Evolutionary conservation across 2,797 vertebrate species (phyloP).

Genomic region (Neomorphus geoffroyi): DNA sequence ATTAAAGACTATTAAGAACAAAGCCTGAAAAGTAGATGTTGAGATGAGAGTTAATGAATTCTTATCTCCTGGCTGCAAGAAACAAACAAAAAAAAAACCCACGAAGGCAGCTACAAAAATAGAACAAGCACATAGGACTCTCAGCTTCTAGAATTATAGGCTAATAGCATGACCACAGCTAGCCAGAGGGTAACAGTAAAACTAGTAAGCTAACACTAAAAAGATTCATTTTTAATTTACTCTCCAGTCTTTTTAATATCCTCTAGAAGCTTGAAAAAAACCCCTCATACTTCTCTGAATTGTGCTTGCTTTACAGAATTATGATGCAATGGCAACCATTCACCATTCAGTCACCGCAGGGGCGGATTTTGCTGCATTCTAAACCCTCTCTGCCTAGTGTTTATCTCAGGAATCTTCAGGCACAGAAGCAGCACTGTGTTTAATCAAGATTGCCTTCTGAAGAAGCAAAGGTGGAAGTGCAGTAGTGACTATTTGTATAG

Average conservation of each 20-base stretch:
- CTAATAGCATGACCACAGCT: background rate
- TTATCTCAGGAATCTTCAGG: background rate
- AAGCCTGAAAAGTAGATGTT: background rate
- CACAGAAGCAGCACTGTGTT: background rate
- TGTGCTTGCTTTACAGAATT: background rate
- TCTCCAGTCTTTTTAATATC: background rate
- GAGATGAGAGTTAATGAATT: slow-evolving; percentile 25
- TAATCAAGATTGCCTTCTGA: background rate
- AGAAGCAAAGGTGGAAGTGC: background rate
- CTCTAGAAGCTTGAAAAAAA: background rate
- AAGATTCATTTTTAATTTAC: slow-evolving; percentile 13
- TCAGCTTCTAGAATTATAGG: background rate
- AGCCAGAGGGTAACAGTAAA: slow-evolving; percentile 5
- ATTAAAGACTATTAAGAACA: background rate
- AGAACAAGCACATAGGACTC: background rate
- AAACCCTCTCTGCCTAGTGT: background rate
- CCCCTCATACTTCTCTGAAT: background rate
- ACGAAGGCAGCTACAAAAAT: background rate
- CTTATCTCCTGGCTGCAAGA: slow-evolving; percentile 3
- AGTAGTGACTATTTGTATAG: background rate
- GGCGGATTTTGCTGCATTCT: background rate
- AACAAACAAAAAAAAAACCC: background rate
- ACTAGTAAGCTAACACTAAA: background rate
- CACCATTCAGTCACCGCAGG: too few species aligned
- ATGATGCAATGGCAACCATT: background rate